Conservation (phyloP, 2,888 invertebrate species). For the Chorisops tibialis region DNA sequence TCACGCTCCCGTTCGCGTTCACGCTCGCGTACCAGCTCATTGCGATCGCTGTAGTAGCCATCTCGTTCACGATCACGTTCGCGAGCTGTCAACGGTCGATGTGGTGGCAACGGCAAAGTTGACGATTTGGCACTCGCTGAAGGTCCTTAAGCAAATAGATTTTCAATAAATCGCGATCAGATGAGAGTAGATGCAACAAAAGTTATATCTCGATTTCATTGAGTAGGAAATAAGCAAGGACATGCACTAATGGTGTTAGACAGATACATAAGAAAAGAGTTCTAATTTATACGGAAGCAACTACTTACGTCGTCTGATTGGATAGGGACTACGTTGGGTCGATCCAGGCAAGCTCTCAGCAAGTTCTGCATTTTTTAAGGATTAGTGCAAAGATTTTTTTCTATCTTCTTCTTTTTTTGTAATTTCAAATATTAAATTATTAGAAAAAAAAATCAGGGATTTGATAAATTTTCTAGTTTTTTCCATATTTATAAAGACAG, state of each 20-base stretch:
- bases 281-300: slow-evolving; percentile 31
- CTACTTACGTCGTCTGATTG: slow-evolving; percentile 78
- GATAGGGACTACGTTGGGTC: slow-evolving; percentile 82
- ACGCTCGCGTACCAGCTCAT: slow-evolving; percentile 73
- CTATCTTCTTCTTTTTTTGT: neutral
- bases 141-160: slow-evolving; percentile 52
- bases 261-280: neutral
- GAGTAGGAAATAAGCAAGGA: too few species aligned
- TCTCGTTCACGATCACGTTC: slow-evolving; percentile 69
- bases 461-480: too few species aligned
- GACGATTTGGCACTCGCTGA: slow-evolving; percentile 77
- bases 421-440: neutral
- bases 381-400: slow-evolving; percentile 30
- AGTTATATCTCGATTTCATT: too few species aligned
- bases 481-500: neutral
- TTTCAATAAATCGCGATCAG: too few species aligned
- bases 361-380: slow-evolving; percentile 61
- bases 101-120: slow-evolving; percentile 75
- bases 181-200: too few species aligned
- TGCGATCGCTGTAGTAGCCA: slow-evolving; percentile 86
- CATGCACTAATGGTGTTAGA: too few species aligned
- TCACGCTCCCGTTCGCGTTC: slow-evolving; percentile 70
- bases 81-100: slow-evolving; percentile 59
- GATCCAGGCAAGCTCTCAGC: slow-evolving; percentile 82
- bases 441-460: too few species aligned